These are phyloP conservation scores for Polietes domitor DNA, from an alignment of 2,888 invertebrate genomes.

Conservation along the genomic window DNA sequence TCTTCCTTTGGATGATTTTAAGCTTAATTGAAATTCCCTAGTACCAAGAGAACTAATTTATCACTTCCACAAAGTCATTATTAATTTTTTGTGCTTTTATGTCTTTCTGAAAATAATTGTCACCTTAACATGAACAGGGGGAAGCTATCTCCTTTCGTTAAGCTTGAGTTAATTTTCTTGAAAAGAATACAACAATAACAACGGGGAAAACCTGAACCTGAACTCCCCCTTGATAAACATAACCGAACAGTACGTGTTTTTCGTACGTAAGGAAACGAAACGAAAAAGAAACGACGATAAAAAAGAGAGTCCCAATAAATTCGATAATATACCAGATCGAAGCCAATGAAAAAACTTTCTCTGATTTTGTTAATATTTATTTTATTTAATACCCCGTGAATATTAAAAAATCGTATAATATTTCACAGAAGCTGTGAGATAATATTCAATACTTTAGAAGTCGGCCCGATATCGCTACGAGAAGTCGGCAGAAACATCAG, in stretches of 20 bases:
- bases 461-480: too few species aligned
- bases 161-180: conserved; percentile 59
- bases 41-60: not conserved
- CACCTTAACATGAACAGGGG: conserved; percentile 40
- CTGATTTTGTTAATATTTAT: too few species aligned
- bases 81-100: conserved; percentile 46
- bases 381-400: too few species aligned
- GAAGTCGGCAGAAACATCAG: too few species aligned
- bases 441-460: too few species aligned
- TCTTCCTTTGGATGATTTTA: not conserved
- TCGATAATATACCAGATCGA: too few species aligned
- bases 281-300: too few species aligned
- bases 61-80: conserved; percentile 1
- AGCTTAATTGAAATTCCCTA: not conserved
- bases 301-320: too few species aligned
- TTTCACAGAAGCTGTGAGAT: too few species aligned
- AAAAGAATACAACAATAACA: conserved; percentile 24
- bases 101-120: conserved; percentile 52
- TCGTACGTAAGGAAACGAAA: conserved; percentile 9
- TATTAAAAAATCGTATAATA: too few species aligned
- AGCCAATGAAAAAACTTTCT: too few species aligned
- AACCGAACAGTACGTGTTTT: conserved; percentile 63
- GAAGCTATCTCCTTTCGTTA: conserved; percentile 63
- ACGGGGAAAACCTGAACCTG: conserved; percentile 10
- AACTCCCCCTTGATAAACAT: conserved; percentile 40